Base-by-base conservation (phyloP, 1,140 invertebrate genomes). In the Olivierus martensii region DNA sequence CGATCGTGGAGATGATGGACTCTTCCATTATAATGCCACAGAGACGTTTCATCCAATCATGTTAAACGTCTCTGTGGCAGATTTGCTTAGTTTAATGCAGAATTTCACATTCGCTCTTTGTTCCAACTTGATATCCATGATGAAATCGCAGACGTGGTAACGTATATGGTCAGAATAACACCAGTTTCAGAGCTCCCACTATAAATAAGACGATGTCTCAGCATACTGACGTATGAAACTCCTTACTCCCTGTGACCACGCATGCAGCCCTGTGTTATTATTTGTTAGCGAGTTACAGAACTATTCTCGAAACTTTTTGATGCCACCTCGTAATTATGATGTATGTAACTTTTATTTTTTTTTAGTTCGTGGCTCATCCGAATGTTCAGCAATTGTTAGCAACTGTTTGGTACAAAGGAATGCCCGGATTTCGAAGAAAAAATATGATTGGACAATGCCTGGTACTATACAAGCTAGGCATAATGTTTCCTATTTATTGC, bases 331-430 rank as follows among this genome's bases (percentile, higher is more conserved):
- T n/a, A n/a, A n/a, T n/a, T n/a, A n/a, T n/a, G n/a, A n/a, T n/a
- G n/a, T n/a, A n/a, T n/a, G n/a, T n/a, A 22, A 43, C 7, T 52
- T 62, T 58, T 63, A 64, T 55, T 57, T 59, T 49, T 50, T 69
- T 69, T 15, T 67, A 91, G 86, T 94, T 94, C 66, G 87, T 93
- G 38, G 83, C 88, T 7, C 89, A 94, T 72, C 85, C 88, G 1
- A 92, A 86, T 64, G 88, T 91, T 22, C 89, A 94, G 65, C 88
- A 93, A 67, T 69, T 93, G 28, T 64, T 94, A 41, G 87, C 82
- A 5, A 78, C 84, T 15, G 90, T 93, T 63, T 94, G 89, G 89
- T 92, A 91, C 64, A 85, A 92, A 66, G 88, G 87, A 17, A 69
- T 91, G 11, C 87, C 87, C 0, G 85, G 87, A 3, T 90, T 91